phyloP scores from a whole-genome alignment of 2,113 vertebrate species.

The Columbina picui region DNA sequence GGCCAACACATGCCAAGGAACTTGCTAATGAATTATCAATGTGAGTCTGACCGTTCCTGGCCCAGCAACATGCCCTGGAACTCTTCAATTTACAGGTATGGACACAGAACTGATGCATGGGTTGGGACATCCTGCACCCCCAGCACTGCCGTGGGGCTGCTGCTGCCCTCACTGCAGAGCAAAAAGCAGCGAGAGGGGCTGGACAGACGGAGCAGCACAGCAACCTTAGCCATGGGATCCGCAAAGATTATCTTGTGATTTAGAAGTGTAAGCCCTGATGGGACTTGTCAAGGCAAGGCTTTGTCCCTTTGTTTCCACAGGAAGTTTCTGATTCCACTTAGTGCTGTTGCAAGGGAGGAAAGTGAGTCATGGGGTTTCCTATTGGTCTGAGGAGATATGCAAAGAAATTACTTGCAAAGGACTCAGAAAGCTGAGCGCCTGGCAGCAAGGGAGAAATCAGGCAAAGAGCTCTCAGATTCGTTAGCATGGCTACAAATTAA shows the following conservation, averaged over 20 bases:
- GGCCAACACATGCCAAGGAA: neutral
- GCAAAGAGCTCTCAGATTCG: neutral
- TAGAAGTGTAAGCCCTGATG: neutral
- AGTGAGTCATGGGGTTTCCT: constrained; percentile 67
- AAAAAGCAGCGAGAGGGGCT: neutral
- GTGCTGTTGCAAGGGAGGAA: constrained; percentile 44
- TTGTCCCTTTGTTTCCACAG: constrained; percentile 58
- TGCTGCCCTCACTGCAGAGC: neutral
- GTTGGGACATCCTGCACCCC: neutral
- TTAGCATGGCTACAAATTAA: neutral
- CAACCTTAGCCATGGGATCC: neutral
- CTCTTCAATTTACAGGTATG: accelerated
- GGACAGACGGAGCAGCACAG: too few relatives aligned
- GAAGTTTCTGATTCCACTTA: constrained; percentile 56
- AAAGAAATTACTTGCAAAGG: neutral
- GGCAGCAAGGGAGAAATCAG: neutral
- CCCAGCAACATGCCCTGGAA: neutral
- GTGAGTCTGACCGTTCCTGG: neutral
- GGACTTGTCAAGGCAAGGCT: constrained; percentile 3
- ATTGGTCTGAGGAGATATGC: constrained; percentile 9
- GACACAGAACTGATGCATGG: accelerated
- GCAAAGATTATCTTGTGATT: neutral
- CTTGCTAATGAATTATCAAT: neutral
- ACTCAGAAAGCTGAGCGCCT: neutral
- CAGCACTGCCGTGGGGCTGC: accelerated